Evolutionary conservation across 1,140 invertebrate species (phyloP), one percentile per base, ranked within the genome.

Genomic region (Drosophila pseudoananassae): DNA sequence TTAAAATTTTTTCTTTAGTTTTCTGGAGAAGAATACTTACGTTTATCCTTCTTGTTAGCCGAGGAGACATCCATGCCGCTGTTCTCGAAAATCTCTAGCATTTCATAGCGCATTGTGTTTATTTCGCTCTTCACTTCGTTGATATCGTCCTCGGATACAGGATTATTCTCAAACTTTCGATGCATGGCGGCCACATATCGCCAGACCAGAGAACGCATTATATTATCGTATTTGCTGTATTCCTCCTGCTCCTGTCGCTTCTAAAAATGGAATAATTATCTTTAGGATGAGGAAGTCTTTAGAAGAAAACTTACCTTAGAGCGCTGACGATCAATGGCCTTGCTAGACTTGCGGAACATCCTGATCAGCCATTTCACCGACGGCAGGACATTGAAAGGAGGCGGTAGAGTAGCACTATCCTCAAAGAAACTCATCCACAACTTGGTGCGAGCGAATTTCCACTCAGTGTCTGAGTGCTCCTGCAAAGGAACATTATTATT

Each of bases 341-440:
- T 91, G 82, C 90, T 91, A 5, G 90, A 91, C 73, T 91, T 91
- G 43, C 90, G 59, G 57, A 91, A 91, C 14, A 91, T 23, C 38
- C 90, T 72, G 51, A 68, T 96, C 4, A 96, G 72, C 46, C 95
- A 82, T 88, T 96, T 96, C 1, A 95, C 94, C 9, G 94, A 95
- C 1, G 95, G 95, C 40, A 97, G 93, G 10, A 98, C 94, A 90
- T 98, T 98, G 91, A 98, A 98, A 3, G 97, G 97, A 8, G 94
- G 94, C 1, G 97, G 97, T 17, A 98, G 92, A 0, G 97, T 98
- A 3, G 95, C 94, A 20, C 95, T 95, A 80, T 98, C 96, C 85
- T 98, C 97, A 92, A 98, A 98, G 90, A 97, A 98, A 74, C 96
- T 97, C 93, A 98, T 95, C 97, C 97, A 98, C 4, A 98, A 90